Base-by-base conservation (phyloP, 2,797 vertebrate genomes). In the Prunella strophiata region DNA sequence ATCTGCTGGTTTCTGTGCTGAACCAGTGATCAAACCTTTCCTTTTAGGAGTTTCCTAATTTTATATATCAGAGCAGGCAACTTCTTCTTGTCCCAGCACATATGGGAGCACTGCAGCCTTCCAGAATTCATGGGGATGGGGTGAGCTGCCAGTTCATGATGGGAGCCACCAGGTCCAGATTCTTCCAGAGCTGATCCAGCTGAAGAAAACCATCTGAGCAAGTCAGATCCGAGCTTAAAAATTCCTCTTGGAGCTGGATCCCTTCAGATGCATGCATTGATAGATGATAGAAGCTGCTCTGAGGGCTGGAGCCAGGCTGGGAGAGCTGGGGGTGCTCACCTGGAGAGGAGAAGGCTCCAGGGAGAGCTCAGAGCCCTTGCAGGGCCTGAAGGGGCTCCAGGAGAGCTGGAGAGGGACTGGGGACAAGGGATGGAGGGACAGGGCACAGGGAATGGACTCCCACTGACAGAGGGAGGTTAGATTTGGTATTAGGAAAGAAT, bases 281-380 rank as follows among this genome's bases (percentile, higher is more conserved):
- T 61, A 26, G 32, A 20, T n/a, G 21, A n/a, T 6, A 21, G 36
- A 32, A 65, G 38, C 8, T 79, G 23, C 23, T 58, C 9, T 5
- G 1, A 2, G 17, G 38, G 9, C 23, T 62, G 48, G 54, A 65
- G 62, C 22, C 29, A 20, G 63, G 19, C 4, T 72, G 51, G 58
- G 5, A 43, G 36, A 51, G 15, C 8, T 63, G 34, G 34, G 26
- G 9, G 0, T 25, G 15, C 0, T 11, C 66, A 19, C 18, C 2
- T 63, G 58, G 43, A 50, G 48, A 42, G 0, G 34, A 3, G 51
- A 72, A 72, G 4, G 4, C 2, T 79, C 32, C 32, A 38, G 32
- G 19, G 22, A 43, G 5, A 57, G 0, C 19, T 65, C 4, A 50
- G 43, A 65, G 58, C 36, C 13, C 57, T 63, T 3, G 0, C 66